Percentiles rank a stretch among this genome's conserved stretches.
These are phyloP conservation scores for Lepilemur septentrionalis DNA, from an alignment of 2,797 vertebrate genomes.

Conservation along the genomic window DNA sequence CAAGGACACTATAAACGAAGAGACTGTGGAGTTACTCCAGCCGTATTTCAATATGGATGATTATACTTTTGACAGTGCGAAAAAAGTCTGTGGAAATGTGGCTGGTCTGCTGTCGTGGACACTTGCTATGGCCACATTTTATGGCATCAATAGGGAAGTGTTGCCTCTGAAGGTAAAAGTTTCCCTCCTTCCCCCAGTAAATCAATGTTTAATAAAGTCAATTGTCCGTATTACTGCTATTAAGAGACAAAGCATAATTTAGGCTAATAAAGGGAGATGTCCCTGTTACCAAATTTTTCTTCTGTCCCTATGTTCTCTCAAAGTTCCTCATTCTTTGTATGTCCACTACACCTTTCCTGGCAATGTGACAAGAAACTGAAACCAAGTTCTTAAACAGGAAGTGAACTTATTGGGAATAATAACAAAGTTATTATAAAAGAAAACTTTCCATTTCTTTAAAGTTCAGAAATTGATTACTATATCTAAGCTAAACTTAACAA, in stretches of 20 bases:
- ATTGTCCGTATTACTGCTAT: not conserved
- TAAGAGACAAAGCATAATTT: not conserved
- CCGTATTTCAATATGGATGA: constrained; percentile 88
- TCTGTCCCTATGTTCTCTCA: not conserved
- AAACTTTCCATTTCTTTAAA: constrained; percentile 16
- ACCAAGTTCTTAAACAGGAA: not conserved
- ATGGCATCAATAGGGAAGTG: constrained; percentile 86
- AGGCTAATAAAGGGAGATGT: not conserved
- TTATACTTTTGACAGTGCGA: constrained; percentile 82
- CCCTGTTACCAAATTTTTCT: not conserved
- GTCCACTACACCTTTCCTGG: not conserved
- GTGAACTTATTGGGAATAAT: not conserved
- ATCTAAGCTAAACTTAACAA: not conserved
- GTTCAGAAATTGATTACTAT: not conserved
- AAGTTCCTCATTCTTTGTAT: not conserved
- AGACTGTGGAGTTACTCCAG: constrained; percentile 85
- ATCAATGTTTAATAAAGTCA: not conserved
- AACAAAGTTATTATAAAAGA: not conserved
- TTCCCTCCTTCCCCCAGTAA: not conserved
- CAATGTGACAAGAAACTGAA: not conserved
- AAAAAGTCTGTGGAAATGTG: constrained; percentile 88
- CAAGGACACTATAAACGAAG: constrained; percentile 87
- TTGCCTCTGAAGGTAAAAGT: constrained; percentile 86
- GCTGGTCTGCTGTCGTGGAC: constrained; percentile 88
- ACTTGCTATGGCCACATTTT: constrained; percentile 86